Evolutionary conservation across 2,113 vertebrate species (phyloP).

Genomic region (Microcebus murinus): DNA sequence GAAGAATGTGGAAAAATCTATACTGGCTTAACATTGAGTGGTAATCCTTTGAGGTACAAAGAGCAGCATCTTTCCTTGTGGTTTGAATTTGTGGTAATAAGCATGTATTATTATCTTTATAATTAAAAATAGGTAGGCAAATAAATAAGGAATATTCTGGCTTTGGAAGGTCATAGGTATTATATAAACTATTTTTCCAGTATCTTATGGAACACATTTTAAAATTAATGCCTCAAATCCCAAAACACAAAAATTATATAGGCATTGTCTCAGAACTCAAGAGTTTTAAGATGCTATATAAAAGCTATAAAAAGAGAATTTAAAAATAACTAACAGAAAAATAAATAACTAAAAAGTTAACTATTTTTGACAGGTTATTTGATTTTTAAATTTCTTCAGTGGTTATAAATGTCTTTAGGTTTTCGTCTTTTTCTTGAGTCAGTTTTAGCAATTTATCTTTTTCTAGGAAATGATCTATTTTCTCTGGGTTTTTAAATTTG

Average conservation of each 20-base stretch:
- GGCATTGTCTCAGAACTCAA: not conserved
- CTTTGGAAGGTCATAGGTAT: not conserved
- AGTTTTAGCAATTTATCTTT: not conserved
- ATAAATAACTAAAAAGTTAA: not conserved
- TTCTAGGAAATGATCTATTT: not conserved
- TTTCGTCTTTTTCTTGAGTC: not conserved
- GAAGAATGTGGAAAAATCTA: not conserved
- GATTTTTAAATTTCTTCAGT: conserved; percentile 4
- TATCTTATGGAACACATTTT: not conserved
- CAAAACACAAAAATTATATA: not conserved
- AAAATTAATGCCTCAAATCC: not conserved
- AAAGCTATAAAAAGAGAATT: not conserved
- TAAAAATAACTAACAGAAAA: not conserved
- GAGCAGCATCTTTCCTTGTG: not conserved
- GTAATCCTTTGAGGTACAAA: not conserved
- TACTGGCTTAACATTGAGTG: not conserved
- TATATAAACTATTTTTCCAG: not conserved
- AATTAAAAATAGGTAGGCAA: conserved; percentile 23
- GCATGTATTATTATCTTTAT: not conserved
- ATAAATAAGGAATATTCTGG: not conserved
- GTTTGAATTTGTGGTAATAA: not conserved
- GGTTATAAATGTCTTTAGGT: not conserved
- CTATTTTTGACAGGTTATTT: not conserved
- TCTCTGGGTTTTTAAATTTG: not conserved
- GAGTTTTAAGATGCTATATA: no score